Conservation (phyloP, 1,140 invertebrate species). For the Apolygus lucorum region DNA sequence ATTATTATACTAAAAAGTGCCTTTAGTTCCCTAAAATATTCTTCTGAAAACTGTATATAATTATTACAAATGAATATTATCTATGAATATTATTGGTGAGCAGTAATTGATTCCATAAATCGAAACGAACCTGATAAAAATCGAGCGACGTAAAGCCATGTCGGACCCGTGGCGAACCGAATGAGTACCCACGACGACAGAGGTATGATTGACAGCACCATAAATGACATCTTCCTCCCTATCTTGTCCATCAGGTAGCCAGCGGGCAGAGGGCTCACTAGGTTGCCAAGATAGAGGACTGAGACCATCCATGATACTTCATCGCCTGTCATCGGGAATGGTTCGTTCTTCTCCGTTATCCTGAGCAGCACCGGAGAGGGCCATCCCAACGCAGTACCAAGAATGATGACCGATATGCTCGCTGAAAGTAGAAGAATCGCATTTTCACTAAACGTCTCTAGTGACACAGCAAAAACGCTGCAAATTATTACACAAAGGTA, state of each 20-base stretch:
- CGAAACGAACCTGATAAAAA: slow-evolving; percentile 31
- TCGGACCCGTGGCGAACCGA: slow-evolving; percentile 5
- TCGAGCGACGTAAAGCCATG: slow-evolving; percentile 27
- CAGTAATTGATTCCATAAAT: too few relatives aligned
- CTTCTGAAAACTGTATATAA: too few relatives aligned
- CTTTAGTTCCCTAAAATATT: too few relatives aligned
- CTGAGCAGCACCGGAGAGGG: slow-evolving; percentile 55
- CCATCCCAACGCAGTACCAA: slow-evolving; percentile 64
- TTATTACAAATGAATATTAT: too few relatives aligned
- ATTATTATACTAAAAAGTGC: too few relatives aligned
- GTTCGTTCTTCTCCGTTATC: slow-evolving; percentile 20
- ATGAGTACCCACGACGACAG: slow-evolving; percentile 47
- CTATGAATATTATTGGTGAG: too few relatives aligned
- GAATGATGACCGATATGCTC: slow-evolving; percentile 35
- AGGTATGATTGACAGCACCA: slow-evolving; percentile 51
- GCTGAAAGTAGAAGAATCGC: slow-evolving; percentile 30
- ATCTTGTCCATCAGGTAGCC: slow-evolving; percentile 57
- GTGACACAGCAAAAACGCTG: too few relatives aligned
- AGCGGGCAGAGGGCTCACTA: slow-evolving; percentile 29
- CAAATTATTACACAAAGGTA: too few relatives aligned
- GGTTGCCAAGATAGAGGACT: slow-evolving; percentile 29
- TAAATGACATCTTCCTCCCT: slow-evolving; percentile 60
- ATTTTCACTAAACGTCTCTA: not conserved
- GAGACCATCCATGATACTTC: slow-evolving; percentile 32
- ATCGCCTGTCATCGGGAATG: slow-evolving; percentile 18